A percentile compares a stretch with the other conserved stretches of the same genome.
phyloP scores from a whole-genome alignment of 2,797 vertebrate species.

The Ctenochaetus hawaiiensis region DNA sequence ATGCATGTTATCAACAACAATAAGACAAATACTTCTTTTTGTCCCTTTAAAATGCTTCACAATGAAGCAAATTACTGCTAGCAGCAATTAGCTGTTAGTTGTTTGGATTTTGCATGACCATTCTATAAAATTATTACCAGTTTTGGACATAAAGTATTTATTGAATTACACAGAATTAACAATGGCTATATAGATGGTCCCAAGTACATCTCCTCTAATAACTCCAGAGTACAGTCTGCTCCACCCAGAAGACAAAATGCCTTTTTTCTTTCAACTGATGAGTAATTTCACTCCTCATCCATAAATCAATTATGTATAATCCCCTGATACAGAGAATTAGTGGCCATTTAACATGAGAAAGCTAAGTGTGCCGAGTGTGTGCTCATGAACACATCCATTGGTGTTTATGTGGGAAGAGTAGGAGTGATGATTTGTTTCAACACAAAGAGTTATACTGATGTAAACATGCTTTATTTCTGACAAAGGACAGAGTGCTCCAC shows the following conservation, averaged over 20 bases:
- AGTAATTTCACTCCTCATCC: constrained; percentile 82
- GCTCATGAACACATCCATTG: constrained; percentile 39
- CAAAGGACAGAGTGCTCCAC: constrained; percentile 9
- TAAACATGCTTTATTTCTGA: constrained; percentile 33
- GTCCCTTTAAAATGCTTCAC: constrained; percentile 6
- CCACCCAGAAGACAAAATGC: constrained; percentile 58
- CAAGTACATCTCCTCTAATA: constrained; percentile 44
- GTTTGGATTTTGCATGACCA: neutral
- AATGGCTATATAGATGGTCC: constrained; percentile 30
- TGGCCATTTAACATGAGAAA: constrained; percentile 73
- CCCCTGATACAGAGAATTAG: constrained; percentile 83
- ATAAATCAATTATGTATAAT: constrained; percentile 88
- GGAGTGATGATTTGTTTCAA: constrained; percentile 38
- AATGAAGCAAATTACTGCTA: constrained; percentile 2
- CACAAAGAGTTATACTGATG: constrained; percentile 28
- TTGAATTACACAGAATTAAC: constrained; percentile 22
- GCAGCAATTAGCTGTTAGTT: constrained; percentile 11
- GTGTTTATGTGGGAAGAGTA: constrained; percentile 45
- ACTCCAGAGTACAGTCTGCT: constrained; percentile 56
- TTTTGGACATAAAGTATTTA: constrained; percentile 12
- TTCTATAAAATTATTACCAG: neutral
- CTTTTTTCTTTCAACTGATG: constrained; percentile 72
- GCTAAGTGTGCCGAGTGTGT: constrained; percentile 64
- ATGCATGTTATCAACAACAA: constrained; percentile 5
- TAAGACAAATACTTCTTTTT: constrained; percentile 1